Base-by-base conservation (phyloP, 2,797 vertebrate species). In the Liasis olivaceus region DNA sequence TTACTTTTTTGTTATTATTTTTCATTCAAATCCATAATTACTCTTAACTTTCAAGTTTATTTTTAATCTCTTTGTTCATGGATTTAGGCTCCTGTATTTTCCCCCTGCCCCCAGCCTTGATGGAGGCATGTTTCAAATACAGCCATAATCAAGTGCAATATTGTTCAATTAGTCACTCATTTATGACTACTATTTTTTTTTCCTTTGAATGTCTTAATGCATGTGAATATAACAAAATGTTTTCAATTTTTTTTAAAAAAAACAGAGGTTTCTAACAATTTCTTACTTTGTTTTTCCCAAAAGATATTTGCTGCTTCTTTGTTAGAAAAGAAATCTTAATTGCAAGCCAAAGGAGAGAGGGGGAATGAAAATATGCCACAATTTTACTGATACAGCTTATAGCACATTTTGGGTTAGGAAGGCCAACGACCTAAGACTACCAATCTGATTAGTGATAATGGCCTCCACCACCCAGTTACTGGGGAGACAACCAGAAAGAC, bases 161-260 rank as follows among this genome's bases (percentile, higher is more conserved):
- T 89, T 95, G 94, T 88, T 95, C 94, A 96, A 95, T 94, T 90
- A 95, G 91, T 92, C 31, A 85, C 15, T 92, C 93, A 94, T 93
- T 94, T 94, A 47, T 87, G 77, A 92, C 62, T 26, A 51, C 86
- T 93, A 91, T 91, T 69, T 62, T 85, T 0, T 64, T 90, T 0
- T 77, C 92, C 91, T 93, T 90, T 91, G 66, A 89, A 63, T n/a
- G 56, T 91, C 92, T 47, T 92, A 72, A 88, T 81, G 88, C 88
- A 94, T 85, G 85, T 66, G 88, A 69, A 93, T 17, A 15, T 91
- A 91, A 95, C 89, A 95, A 95, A 91, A 93, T 62, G 26, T 91
- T 94, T 77, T 85, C 59, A 89, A 17, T 62, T 13, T 63, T 64
- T 93, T 47, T 42, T 2, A 8, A 31, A 4, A 28, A 22, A 8